These are phyloP conservation scores for Aethes cnicana DNA, from an alignment of 2,888 invertebrate genomes.

Conservation along the genomic window DNA sequence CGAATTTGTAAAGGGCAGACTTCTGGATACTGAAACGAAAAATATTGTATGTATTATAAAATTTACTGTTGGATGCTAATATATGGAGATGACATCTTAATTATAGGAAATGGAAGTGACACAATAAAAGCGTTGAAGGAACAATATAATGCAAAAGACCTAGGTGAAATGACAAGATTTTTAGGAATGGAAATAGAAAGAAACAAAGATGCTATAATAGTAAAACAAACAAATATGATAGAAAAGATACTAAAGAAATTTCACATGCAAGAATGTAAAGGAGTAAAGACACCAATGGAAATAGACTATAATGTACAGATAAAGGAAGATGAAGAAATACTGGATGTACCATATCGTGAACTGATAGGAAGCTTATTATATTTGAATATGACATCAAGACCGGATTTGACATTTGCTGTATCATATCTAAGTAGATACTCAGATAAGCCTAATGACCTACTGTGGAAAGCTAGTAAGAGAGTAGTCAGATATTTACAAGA, in stretches of 20 bases:
- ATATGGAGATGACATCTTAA: background rate
- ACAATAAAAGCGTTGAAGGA: background rate
- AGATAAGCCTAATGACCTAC: no score
- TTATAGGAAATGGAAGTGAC: background rate
- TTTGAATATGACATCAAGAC: background rate
- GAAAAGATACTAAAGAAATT: background rate
- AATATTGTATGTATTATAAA: no score
- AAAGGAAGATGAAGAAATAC: background rate
- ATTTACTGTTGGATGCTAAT: no score
- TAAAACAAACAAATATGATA: background rate
- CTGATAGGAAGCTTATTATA: constrained; percentile 1
- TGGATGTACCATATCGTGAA: background rate
- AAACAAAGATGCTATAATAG: background rate
- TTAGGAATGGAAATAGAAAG: constrained; percentile 1
- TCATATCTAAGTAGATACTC: no score
- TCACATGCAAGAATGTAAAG: background rate
- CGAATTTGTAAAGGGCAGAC: no score
- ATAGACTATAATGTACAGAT: background rate
- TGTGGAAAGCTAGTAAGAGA: no score
- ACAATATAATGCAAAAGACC: background rate
- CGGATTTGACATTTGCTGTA: background rate
- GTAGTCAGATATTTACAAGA: no score
- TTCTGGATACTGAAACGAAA: no score
- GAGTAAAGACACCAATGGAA: background rate
- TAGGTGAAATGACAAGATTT: background rate